phyloP scores from a whole-genome alignment of 1,140 invertebrate genomes.

The Bicyclus anynana region DNA sequence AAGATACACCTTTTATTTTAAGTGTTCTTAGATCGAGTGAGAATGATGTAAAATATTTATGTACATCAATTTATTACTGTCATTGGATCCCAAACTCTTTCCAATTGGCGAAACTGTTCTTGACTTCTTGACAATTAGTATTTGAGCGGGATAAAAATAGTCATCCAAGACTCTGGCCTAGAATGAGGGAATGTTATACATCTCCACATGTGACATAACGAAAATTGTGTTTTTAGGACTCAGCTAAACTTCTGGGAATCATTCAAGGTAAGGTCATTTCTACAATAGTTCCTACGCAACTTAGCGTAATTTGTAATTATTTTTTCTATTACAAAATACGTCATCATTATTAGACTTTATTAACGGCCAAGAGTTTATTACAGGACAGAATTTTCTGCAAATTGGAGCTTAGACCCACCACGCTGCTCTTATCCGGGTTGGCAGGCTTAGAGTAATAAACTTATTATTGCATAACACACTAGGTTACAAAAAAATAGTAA shows the following conservation, averaged over 20 bases:
- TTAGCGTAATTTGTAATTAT: too few relatives aligned
- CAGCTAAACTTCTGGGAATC: constrained; percentile 27
- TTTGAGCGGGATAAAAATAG: constrained; percentile 51
- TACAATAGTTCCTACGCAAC: too few relatives aligned
- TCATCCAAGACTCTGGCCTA: constrained; percentile 41
- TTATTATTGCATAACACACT: too few relatives aligned
- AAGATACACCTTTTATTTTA: not conserved
- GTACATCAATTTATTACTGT: constrained; percentile 53
- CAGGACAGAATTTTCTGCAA: too few relatives aligned
- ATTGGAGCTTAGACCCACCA: too few relatives aligned
- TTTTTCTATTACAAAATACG: too few relatives aligned
- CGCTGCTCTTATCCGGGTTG: too few relatives aligned
- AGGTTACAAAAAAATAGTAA: too few relatives aligned
- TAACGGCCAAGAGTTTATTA: too few relatives aligned
- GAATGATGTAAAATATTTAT: constrained; percentile 38
- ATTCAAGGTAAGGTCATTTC: constrained; percentile 15
- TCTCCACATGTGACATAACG: constrained; percentile 35
- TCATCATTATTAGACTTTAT: too few relatives aligned
- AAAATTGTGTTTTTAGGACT: constrained; percentile 30
- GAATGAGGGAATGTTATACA: constrained; percentile 47
- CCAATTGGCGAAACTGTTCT: constrained; percentile 55
- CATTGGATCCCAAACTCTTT: constrained; percentile 46
- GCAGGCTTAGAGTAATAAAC: too few relatives aligned
- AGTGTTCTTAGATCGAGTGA: too few relatives aligned
- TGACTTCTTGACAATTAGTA: constrained; percentile 51